Percentiles rank a stretch among this genome's conserved stretches.
phyloP scores from a whole-genome alignment of 2,797 vertebrate genomes.

The Acestrorhynchus altus region DNA sequence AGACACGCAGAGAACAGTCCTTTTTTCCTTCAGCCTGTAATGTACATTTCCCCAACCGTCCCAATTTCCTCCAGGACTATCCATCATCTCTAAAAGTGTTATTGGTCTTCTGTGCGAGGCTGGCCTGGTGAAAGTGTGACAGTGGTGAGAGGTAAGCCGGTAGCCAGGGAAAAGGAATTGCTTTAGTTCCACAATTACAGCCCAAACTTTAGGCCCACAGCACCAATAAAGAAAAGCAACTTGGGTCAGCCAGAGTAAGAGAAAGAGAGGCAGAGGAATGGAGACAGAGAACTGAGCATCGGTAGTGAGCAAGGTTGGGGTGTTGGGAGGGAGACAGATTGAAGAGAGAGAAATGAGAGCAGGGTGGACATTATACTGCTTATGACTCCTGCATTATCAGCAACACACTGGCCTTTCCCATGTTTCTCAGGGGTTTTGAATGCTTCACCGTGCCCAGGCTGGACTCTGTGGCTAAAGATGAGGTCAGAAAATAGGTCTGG shows the following conservation, averaged over 20 bases:
- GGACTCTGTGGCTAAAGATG: not conserved
- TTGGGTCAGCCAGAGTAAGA: slow-evolving; percentile 18
- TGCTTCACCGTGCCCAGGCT: slow-evolving; percentile 10
- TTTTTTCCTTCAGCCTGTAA: slow-evolving; percentile 30
- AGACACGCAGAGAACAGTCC: slow-evolving; percentile 5
- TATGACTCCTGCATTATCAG: slow-evolving; percentile 28
- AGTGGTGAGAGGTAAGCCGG: slow-evolving; percentile 57
- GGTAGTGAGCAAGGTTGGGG: slow-evolving; percentile 16
- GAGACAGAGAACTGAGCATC: slow-evolving; percentile 1
- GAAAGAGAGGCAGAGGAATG: slow-evolving; percentile 24
- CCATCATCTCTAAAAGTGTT: slow-evolving; percentile 67
- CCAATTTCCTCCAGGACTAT: slow-evolving; percentile 63
- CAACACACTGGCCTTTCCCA: slow-evolving; percentile 6
- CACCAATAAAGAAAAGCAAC: slow-evolving; percentile 45
- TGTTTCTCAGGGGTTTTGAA: slow-evolving; percentile 24
- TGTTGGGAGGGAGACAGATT: not conserved
- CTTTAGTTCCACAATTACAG: slow-evolving; percentile 68
- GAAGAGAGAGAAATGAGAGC: slow-evolving; percentile 12
- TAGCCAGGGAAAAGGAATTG: slow-evolving; percentile 55
- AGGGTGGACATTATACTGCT: slow-evolving; percentile 22
- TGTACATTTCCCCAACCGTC: slow-evolving; percentile 65
- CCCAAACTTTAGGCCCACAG: slow-evolving; percentile 56
- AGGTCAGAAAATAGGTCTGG: not conserved
- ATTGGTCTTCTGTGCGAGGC: slow-evolving; percentile 59
- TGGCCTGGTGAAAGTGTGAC: slow-evolving; percentile 56